phyloP scores from a whole-genome alignment of 2,113 vertebrate genomes.

The Hucho hucho region DNA sequence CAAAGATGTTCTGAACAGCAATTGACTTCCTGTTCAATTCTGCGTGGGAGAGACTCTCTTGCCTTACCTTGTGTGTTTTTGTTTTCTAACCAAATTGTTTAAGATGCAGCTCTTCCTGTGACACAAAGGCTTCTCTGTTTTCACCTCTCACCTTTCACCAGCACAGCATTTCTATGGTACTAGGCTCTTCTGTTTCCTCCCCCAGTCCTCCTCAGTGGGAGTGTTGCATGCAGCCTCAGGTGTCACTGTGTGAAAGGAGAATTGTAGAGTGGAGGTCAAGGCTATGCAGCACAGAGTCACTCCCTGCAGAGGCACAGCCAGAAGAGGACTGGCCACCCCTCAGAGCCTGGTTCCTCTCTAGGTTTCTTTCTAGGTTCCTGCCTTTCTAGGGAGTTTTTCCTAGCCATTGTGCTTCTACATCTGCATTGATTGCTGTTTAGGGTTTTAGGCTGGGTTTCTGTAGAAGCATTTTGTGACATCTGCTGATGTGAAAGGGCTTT shows the following conservation, averaged over 20 bases:
- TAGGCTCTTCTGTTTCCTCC: no score
- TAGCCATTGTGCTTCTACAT: no score
- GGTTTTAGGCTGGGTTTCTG: no score
- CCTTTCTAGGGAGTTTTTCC: no score
- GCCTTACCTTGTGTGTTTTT: constrained; percentile 41
- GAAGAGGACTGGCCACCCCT: no score
- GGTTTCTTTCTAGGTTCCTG: no score
- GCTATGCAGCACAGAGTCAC: constrained; percentile 6
- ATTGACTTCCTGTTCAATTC: constrained; percentile 46
- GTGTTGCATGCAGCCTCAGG: no score
- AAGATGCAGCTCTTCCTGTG: constrained; percentile 40
- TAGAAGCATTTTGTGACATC: no score
- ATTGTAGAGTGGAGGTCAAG: constrained; percentile 38
- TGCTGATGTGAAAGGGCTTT: no score
- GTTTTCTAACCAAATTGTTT: constrained; percentile 43
- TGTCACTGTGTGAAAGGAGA: no score
- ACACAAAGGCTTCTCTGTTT: constrained; percentile 28
- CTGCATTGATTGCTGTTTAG: no score
- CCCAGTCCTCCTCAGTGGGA: not conserved
- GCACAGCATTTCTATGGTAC: not conserved
- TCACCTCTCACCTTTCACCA: constrained; percentile 35
- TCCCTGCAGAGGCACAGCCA: constrained; percentile 36
- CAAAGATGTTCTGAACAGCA: constrained; percentile 41
- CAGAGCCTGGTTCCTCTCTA: no score
- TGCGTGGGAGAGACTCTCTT: constrained; percentile 26